Evolutionary conservation across 2,113 vertebrate species (phyloP), one percentile per base, ranked within the genome.

Genomic region (Gila orcuttii): DNA sequence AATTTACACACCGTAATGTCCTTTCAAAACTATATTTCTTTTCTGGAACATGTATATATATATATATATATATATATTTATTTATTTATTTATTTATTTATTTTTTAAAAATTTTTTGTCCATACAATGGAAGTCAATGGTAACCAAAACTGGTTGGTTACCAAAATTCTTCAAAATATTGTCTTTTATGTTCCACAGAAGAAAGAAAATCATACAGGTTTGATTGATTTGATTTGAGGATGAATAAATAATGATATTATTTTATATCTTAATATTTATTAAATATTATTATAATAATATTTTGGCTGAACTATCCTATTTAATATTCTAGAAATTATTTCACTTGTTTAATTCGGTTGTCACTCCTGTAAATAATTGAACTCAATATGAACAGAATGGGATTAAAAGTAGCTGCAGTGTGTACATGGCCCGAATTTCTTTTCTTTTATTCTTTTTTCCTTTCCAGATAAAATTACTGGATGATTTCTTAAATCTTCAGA

Each of bases 351-450:
- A 60, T 79, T 36, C 2, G 13, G 77, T 60, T 79, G 55, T 59
- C 77, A 79, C 55, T 42, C 55, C 33, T 42, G 21, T 79, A 79
- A 28, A 79, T 42, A n/a, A 36, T 19, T 23, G 33, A 78, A 57
- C 75, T 52, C 28, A 33, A 2, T 55, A 17, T 77, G 50, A 55
- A 57, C 50, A 23, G 28, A 78, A 33, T 17, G 31, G 47, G 17
- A 10, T 33, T 36, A 57, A 57, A 57, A 21, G 9, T 73, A 73
- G 21, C 36, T 42, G 21, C 21, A 42, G 69, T 73, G 69, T 73
- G 36, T 73, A 73, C 69, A 42, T 73, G 39, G 36, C 21, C 36
- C 2, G 13, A 2, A 71, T 71, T 31, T 31, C 0, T 52, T 52
- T 10, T 3, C 7, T 3, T 76, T 52, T 52, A 31, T 52, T 2